These are phyloP conservation scores for Halichoerus grypus DNA, from an alignment of 2,113 vertebrate genomes.

Conservation along the genomic window DNA sequence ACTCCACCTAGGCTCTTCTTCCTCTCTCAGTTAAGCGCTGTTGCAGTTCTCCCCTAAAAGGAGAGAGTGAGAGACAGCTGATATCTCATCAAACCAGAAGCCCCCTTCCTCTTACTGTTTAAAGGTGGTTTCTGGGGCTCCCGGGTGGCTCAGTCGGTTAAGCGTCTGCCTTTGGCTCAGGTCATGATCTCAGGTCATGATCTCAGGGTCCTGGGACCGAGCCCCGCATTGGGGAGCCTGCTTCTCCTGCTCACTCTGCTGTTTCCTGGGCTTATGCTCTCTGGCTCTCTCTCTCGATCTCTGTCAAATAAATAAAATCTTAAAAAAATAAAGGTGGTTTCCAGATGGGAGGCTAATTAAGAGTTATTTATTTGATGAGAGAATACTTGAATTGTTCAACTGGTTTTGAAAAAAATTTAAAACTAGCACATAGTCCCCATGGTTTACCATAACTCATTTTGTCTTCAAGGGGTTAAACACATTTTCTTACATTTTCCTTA, in stretches of 20 bases:
- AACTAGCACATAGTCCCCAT: not conserved
- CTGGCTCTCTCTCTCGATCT: not conserved
- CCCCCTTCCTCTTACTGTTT: not conserved
- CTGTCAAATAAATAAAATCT: not conserved
- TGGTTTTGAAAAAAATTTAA: slow-evolving; percentile 27
- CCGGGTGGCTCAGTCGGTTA: not conserved
- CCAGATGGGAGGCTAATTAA: not conserved
- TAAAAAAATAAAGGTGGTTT: slow-evolving; percentile 3
- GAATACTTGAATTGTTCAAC: not conserved
- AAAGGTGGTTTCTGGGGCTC: not conserved
- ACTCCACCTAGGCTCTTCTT: not conserved
- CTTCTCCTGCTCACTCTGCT: not conserved
- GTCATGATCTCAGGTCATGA: too few relatives aligned
- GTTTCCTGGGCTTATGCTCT: not conserved
- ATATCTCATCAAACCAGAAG: not conserved
- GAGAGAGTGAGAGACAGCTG: not conserved
- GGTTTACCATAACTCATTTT: not conserved
- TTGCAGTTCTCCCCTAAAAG: not conserved
- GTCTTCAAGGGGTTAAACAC: not conserved
- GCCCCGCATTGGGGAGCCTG: not conserved
- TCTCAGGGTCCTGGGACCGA: not conserved
- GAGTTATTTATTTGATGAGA: not conserved
- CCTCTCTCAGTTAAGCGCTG: not conserved
- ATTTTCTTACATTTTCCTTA: not conserved
- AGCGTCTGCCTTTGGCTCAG: not conserved